These are phyloP conservation scores for Watersipora subatra DNA, from an alignment of 1,140 invertebrate species.

Conservation along the genomic window DNA sequence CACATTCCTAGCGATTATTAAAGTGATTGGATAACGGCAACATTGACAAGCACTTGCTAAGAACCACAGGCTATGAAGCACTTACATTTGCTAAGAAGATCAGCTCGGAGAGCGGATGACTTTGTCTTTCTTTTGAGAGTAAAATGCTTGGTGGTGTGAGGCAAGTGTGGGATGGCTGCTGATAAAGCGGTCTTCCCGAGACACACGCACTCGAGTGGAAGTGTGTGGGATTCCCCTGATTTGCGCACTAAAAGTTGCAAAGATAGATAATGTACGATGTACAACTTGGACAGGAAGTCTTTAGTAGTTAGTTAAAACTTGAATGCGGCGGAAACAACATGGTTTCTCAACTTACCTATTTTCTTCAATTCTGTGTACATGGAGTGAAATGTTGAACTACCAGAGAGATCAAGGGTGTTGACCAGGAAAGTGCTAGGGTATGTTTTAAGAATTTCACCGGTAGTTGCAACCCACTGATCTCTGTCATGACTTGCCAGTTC, in stretches of 20 bases:
- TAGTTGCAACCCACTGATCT: slow-evolving; percentile 90
- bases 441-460: slow-evolving; percentile 84
- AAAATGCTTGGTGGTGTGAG: slow-evolving; percentile 66
- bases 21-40: no score
- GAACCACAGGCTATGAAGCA: no score
- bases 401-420: slow-evolving; percentile 65
- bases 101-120: slow-evolving; percentile 72
- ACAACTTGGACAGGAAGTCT: no score
- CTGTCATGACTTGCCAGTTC: slow-evolving; percentile 73
- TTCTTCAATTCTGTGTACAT: slow-evolving; percentile 73
- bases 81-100: slow-evolving; percentile 70
- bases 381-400: slow-evolving; percentile 73
- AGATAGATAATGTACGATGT: background rate
- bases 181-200: slow-evolving; percentile 81
- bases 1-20: no score
- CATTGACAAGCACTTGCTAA: no score
- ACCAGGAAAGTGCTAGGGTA: slow-evolving; percentile 71
- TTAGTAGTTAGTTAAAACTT: background rate
- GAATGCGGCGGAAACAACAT: background rate
- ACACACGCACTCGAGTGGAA: slow-evolving; percentile 90
- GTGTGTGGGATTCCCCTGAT: slow-evolving; percentile 67
- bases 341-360: slow-evolving; percentile 43
- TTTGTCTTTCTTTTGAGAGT: slow-evolving; percentile 87
- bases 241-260: slow-evolving; percentile 46
- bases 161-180: slow-evolving; percentile 59